phyloP scores from a whole-genome alignment of 2,113 vertebrate genomes.

The Odocoileus hemionus region DNA sequence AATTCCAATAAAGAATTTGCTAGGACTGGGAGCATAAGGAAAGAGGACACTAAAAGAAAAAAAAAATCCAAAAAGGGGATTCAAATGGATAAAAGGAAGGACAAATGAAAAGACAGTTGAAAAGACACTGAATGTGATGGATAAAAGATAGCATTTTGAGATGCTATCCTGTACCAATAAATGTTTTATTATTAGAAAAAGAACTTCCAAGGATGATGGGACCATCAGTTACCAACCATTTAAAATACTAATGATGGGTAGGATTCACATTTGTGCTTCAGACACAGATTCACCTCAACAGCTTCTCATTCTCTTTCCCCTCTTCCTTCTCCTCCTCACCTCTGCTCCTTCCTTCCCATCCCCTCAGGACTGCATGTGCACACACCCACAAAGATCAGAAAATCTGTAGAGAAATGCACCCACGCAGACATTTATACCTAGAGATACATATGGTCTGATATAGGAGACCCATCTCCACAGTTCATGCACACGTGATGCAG shows the following conservation, averaged over 20 bases:
- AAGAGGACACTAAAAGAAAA: background rate
- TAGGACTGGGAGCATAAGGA: background rate
- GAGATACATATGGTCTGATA: constrained; percentile 52
- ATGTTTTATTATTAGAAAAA: background rate
- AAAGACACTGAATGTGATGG: background rate
- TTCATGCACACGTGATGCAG: background rate
- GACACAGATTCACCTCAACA: background rate
- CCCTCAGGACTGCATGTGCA: constrained; percentile 16
- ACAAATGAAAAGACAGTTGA: background rate
- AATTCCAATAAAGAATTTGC: background rate
- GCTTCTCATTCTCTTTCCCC: background rate
- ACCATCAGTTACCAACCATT: background rate
- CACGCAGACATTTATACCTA: constrained; percentile 50
- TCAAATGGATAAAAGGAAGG: background rate
- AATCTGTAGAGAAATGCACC: constrained; percentile 55
- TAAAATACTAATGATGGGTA: background rate
- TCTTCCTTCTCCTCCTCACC: background rate
- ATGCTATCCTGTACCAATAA: background rate
- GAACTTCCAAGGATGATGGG: background rate
- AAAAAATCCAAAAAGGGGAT: background rate
- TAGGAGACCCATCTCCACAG: constrained; percentile 2
- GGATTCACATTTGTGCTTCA: background rate
- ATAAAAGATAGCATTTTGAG: background rate
- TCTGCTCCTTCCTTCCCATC: background rate
- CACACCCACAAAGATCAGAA: constrained; percentile 44